Evolutionary conservation across 2,888 invertebrate species (phyloP), one percentile per base, ranked within the genome.

Genomic region (Julus scandinavius): DNA sequence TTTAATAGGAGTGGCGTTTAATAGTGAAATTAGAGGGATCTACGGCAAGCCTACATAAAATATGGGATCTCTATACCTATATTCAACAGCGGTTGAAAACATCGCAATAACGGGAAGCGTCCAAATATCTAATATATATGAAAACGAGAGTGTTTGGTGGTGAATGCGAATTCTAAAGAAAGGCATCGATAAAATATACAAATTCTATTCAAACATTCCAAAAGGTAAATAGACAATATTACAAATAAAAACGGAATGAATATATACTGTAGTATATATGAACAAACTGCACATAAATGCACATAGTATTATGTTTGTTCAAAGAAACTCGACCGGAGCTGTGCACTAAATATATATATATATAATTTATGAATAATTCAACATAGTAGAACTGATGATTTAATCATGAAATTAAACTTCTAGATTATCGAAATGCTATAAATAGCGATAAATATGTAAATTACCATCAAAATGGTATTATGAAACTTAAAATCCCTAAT

Each of bases 11-110:
- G 20, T 72, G 63, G 63, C 63, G 63, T 20, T 72, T 72, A 72
- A 72, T 72, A 20, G 63, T 20, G 58, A 72, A 72, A 72, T 72
- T 72, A 72, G 20, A 72, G 11, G 9, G 63, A 72, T 72, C 63
- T 9, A 72, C 20, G 17, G 63, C 2, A 20, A 29, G 20, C 20
- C 63, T 63, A 11, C 9, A 72, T 72, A 72, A 54, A 72, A 72
- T 20, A 45, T 45, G 63, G 20, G 13, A 2, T 20, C 20, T 6
- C 20, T 72, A 9, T 54, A 17, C 54, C 9, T 15, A 45, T 45
- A 13, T 54, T 15, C 63, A 20, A 72, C 63, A 72, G 20, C 63
- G 20, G 20, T 72, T 72, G 20, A 20, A 72, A 72, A 72, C 20
- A 11, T 9, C 7, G 17, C 17, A 13, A 58, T 29, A 58, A n/a